Percentiles rank a stretch among this genome's conserved stretches.
Conservation (phyloP, 2,888 invertebrate species). For the Drosophila borborema region DNA sequence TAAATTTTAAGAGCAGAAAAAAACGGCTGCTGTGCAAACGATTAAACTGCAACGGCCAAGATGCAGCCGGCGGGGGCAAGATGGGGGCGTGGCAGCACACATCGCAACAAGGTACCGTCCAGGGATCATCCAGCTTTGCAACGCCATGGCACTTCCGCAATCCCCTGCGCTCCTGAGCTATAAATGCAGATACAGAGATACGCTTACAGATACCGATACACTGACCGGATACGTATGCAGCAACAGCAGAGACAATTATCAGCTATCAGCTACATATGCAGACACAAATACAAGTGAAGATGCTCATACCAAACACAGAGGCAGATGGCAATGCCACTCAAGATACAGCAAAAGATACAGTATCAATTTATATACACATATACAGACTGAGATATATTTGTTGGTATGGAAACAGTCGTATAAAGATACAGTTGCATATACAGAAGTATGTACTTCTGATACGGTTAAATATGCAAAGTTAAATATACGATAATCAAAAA, state of each 20-base stretch:
- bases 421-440: neutral
- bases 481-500: neutral
- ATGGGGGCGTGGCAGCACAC: conserved; percentile 22
- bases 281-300: neutral
- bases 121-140: conserved; percentile 20
- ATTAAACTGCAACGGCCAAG: conserved; percentile 53
- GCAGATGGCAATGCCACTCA: neutral
- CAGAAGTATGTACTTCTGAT: neutral
- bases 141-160: conserved; percentile 58
- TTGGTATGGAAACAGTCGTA: neutral
- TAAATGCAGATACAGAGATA: conserved; percentile 35
- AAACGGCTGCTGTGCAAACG: conserved; percentile 75
- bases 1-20: conserved; percentile 43
- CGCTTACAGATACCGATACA: conserved; percentile 38
- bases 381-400: neutral
- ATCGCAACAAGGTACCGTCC: conserved; percentile 63
- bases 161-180: conserved; percentile 22
- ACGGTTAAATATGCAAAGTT: neutral
- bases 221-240: conserved; percentile 3
- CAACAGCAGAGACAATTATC: conserved; percentile 22
- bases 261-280: conserved; percentile 24
- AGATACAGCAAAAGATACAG: neutral
- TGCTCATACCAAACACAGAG: neutral
- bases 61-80: conserved; percentile 15
- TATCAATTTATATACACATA: too few relatives aligned